Base-by-base conservation (phyloP, 1,140 invertebrate species). In the Tigriopus japonicus region DNA sequence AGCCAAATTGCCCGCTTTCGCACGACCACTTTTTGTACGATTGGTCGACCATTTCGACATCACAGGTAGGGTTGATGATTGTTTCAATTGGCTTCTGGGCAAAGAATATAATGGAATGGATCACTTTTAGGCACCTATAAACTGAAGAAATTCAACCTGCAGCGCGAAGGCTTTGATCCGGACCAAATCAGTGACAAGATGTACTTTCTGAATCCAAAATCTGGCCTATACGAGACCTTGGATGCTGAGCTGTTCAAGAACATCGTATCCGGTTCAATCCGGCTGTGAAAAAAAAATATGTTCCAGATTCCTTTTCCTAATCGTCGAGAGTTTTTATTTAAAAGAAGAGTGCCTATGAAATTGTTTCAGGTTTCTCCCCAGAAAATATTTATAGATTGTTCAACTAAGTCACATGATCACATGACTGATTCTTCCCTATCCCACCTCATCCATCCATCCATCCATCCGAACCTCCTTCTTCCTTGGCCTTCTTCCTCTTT, bases 1-100 rank as follows among this genome's bases (percentile, higher is more conserved):
- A 24, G 78, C 80, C 58, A 73, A 80, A 15, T 72, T 97, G 56
- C 89, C 91, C 0, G 68, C 77, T 0, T 96, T 94, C 70, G 90
- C 92, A 0, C 73, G 87, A 52, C 92, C 93, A 1, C 75, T 92
- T 53, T 94, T 94, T 71, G 72, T 93, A 58, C 75, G 93, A 64
- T 78, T 93, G 10, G 75, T 91, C 59, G 78, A 79, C 17, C 78
- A 81, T 70, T 75, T 94, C 12, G 87, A 93, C 69, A 80, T 88
- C 69, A 96, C 92, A 58, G 86, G 85, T 84, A 70, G 45, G 60
- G 1, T 21, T 41, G 2, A 28, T 41, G 17, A 6, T 54, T 19
- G 23, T 19, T 5, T 14, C 3, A 6, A 21, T 43, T 43, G 15
- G 10, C 10, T 43, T 12, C 42, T 10, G 15, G n/a, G 6, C 21